These are phyloP conservation scores for Crocuta crocuta DNA, from an alignment of 2,113 vertebrate species.

Conservation along the genomic window DNA sequence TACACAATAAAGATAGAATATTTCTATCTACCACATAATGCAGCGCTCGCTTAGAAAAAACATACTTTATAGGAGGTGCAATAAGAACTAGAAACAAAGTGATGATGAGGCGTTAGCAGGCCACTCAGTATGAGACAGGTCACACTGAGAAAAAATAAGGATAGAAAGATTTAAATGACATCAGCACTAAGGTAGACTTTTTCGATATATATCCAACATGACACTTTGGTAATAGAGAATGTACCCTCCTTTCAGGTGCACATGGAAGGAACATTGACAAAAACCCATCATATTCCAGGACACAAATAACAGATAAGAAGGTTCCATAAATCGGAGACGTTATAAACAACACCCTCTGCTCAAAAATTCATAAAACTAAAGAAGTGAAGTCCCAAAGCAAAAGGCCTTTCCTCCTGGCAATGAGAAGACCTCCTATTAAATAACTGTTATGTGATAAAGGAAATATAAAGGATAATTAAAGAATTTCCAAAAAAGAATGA, in stretches of 20 bases:
- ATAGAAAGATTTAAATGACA: not conserved
- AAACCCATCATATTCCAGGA: not conserved
- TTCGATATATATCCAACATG: not conserved
- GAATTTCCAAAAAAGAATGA: slow-evolving; percentile 33
- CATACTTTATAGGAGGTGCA: not conserved
- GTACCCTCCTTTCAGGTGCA: not conserved
- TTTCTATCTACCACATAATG: not conserved
- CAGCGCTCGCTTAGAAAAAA: not conserved
- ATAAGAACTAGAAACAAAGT: not conserved
- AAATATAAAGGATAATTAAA: not conserved
- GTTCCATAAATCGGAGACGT: not conserved
- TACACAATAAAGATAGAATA: not conserved
- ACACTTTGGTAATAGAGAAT: not conserved
- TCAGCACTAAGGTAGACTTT: not conserved
- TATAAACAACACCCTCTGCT: not conserved
- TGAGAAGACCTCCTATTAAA: not conserved
- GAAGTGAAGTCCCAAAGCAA: not conserved
- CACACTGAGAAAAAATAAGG: not conserved
- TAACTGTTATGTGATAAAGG: not conserved
- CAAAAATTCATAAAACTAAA: not conserved
- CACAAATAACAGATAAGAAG: slow-evolving; percentile 8
- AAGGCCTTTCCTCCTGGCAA: not conserved
- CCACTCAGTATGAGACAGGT: not conserved
- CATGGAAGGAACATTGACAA: not conserved
- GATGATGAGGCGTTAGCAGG: not conserved